Base-by-base conservation (phyloP, 1,140 invertebrate species). In the Diorhabda sublineata region DNA sequence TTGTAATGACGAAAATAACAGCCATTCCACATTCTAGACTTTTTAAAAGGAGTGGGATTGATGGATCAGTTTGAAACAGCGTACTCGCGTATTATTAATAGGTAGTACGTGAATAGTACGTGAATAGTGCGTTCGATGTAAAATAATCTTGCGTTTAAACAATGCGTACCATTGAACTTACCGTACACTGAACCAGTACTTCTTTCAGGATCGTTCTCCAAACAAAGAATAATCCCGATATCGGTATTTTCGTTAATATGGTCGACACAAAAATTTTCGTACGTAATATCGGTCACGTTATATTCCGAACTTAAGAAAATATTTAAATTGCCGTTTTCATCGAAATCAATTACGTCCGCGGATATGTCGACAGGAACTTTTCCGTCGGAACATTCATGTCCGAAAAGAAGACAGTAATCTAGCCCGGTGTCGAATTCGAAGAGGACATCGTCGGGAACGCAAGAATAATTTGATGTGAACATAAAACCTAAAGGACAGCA, bases 261-360 rank as follows among this genome's bases (percentile, higher is more conserved):
- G 44, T 70, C 69, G 8, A 70, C 9, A 63, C 69, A 70, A 58
- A 66, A 70, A 26, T 56, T 45, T 0, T 57, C 42, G 45, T n/a
- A 26, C 4, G 8, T 4, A 3, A 64, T 11, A 5, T n/a, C 44
- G 8, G 42, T 9, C 4, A 65, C 26, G 5, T 42, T n/a, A 9
- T 47, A 11, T 2, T 45, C 43, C n/a, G 42, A 8, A 11, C 1
- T 56, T n/a, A 61, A 9, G 5, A 70, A 26, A n/a, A 65, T 41
- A 26, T 8, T 65, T 8, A 57, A 8, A 45, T 62, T 47, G 5
- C 69, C 69, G 57, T 47, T 70, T 43, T 69, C 66, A 4, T 2
- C 42, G 26, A 69, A n/a, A 44, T 60, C 11, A 61, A 64, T 6
- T 2, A n/a, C n/a, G 3, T 52, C 2, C 6, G 6, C n/a, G n/a